Percentiles rank a stretch among this genome's conserved stretches.
These are phyloP conservation scores for Clupea harengus DNA, from an alignment of 2,113 vertebrate genomes.

Conservation along the genomic window DNA sequence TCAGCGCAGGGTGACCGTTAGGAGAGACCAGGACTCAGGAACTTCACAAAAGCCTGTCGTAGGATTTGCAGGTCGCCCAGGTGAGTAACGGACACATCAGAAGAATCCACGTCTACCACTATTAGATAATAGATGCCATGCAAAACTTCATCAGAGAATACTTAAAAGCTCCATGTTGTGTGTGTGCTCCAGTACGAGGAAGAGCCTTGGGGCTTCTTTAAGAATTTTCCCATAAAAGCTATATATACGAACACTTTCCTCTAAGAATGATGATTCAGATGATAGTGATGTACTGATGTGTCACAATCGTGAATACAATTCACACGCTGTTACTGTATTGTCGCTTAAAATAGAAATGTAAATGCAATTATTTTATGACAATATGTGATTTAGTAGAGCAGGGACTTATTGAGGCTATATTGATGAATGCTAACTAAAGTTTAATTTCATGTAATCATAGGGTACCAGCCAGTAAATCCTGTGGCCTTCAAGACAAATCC, in stretches of 20 bases:
- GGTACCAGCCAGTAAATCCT: constrained; percentile 58
- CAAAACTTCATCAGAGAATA: not conserved
- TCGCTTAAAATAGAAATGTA: not conserved
- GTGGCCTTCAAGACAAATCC: constrained; percentile 52
- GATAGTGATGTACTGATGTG: not conserved
- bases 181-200: not conserved
- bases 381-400: not conserved
- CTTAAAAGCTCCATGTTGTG: not conserved
- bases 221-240: not conserved
- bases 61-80: constrained; percentile 89
- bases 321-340: not conserved
- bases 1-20: constrained; percentile 69
- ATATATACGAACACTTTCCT: too few relatives aligned
- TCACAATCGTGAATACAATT: not conserved
- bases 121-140: too few relatives aligned
- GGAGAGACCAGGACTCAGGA: constrained; percentile 64
- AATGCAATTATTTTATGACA: not conserved
- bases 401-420: not conserved
- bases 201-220: not conserved
- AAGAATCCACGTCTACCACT: not conserved
- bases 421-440: not conserved
- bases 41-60: constrained; percentile 69
- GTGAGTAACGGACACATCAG: constrained; percentile 58
- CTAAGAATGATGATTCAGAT: not conserved
- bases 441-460: constrained; percentile 44